Base-by-base conservation (phyloP, 2,113 vertebrate genomes). In the Cryptomyrus ogoouensis region DNA sequence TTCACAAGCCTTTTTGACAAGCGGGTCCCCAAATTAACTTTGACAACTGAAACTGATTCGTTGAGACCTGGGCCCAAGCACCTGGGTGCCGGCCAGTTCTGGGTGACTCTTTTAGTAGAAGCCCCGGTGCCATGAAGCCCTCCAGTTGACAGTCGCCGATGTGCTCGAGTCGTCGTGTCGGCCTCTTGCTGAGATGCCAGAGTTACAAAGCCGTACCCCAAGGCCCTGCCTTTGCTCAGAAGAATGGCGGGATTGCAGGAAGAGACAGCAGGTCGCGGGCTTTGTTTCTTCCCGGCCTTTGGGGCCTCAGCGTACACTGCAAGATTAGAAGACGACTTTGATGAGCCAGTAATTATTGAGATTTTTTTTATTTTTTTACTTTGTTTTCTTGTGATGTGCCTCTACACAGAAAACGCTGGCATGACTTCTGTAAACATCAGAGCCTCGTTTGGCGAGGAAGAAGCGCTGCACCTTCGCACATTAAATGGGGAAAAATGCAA, bases 61-160 rank as follows among this genome's bases (percentile, higher is more conserved):
- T 35, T 70, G 0, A 90, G 74, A 0, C 0, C 0, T 0, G 88
- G 87, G 84, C 87, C 88, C 47, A 77, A 24, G 88, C 19, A 89
- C 42, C 27, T 88, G 62, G 90, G 91, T 93, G 93, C 84, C 80
- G 19, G 90, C 88, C 53, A 2, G 85, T 90, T 90, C 90, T 91
- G 91, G 85, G 89, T 92, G 93, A 93, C 91, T 93, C 91, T 91
- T 90, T 89, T 47, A 92, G 90, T 90, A 52, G n/a, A 5, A 80
- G 93, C 92, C 83, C 91, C 91, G 0, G 83, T 91, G 94, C 91
- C 93, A 87, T 0, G 92, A 92, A 93, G 93, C 90, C 88, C 24
- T 90, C 88, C 90, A 52, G 2, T 90, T 31, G 91, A 91, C 87
- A 92, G 12, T 74, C 62, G 46, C 44, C 91, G 93, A 92, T 91